Evolutionary conservation across 2,888 invertebrate species (phyloP), one percentile per base, ranked within the genome.

Genomic region (Eutolmus rufibarbis): DNA sequence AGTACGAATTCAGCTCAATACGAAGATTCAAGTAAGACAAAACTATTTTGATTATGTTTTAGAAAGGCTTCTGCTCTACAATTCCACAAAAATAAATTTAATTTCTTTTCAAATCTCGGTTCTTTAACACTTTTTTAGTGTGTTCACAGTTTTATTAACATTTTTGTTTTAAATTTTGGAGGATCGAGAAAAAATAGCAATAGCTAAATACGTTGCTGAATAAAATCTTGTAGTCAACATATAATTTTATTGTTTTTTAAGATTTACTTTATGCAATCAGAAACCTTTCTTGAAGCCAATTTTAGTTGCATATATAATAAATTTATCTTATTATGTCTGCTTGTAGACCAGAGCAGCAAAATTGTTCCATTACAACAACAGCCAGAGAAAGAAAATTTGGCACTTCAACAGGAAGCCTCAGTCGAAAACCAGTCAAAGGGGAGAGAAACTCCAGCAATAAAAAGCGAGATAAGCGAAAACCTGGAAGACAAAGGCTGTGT

Each of bases 1-100:
- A 89, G 89, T 88, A 87, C 88, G 88, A 89, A 88, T 88, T 74
- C 87, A 88, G 88, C 89, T 88, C 89, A 89, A 89, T 84, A 87
- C 89, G 89, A 90, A 88, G 88, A 88, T 86, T 85, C 88, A 88
- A 89, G 90, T 89, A 89, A 89, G 23, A 31, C n/a, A 5, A 31
- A 57, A 8, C 14, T 23, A 56, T 81, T 51, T 23, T 66, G 1
- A 9, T 57, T 9, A 28, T 23, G 23, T 66, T 23, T n/a, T 8
- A 66, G 12, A 12, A 23, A 12, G 19, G 3, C 16, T 74, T 78
- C 40, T 84, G 12, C 19, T n/a, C 7, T 16, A 51, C 16, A 16
- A 16, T 46, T 46, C 4, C 12, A 43, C 12, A 43, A 43, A 40
- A 37, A 5, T 37, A 1, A 37, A 37, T 2, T 8, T 4, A 7